Evolutionary conservation across 1,140 invertebrate species (phyloP).

Genomic region (Kradibia gibbosae): DNA sequence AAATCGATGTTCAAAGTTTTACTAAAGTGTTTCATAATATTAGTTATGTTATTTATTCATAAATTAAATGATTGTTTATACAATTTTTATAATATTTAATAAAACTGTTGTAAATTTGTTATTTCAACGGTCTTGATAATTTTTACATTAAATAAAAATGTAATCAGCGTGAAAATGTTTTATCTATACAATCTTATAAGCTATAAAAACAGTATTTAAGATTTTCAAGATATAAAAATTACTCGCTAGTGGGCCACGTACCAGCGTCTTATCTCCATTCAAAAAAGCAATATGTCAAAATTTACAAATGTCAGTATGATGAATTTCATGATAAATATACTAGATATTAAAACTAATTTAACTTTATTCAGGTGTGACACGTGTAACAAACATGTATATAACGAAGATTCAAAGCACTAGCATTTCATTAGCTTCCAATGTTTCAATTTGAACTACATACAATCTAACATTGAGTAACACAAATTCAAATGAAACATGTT

Average conservation of each 20-base stretch:
- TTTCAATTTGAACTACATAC: background rate
- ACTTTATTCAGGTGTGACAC: conserved; percentile 43
- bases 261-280: conserved; percentile 33
- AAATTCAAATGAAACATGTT: conserved; percentile 2
- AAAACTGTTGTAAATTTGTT: conserved; percentile 4
- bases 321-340: conserved; percentile 16
- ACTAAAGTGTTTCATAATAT: too few species aligned
- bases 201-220: conserved; percentile 43
- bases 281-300: conserved; percentile 26
- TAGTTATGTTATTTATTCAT: too few species aligned
- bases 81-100: too few species aligned
- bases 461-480: background rate
- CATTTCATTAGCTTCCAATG: conserved; percentile 20
- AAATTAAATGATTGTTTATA: too few species aligned
- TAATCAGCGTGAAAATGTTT: conserved; percentile 18
- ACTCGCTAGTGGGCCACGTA: conserved; percentile 27
- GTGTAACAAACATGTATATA: conserved; percentile 20
- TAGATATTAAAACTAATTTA: conserved; percentile 6
- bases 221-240: conserved; percentile 20
- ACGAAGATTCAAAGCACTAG: conserved; percentile 4
- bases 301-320: conserved; percentile 21
- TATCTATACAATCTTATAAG: conserved; percentile 31
- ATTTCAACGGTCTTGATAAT: conserved; percentile 29
- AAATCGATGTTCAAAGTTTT: too few species aligned
- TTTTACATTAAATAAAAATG: background rate